Conservation (phyloP, 2,888 invertebrate genomes). For the Augochlorella aurata region DNA sequence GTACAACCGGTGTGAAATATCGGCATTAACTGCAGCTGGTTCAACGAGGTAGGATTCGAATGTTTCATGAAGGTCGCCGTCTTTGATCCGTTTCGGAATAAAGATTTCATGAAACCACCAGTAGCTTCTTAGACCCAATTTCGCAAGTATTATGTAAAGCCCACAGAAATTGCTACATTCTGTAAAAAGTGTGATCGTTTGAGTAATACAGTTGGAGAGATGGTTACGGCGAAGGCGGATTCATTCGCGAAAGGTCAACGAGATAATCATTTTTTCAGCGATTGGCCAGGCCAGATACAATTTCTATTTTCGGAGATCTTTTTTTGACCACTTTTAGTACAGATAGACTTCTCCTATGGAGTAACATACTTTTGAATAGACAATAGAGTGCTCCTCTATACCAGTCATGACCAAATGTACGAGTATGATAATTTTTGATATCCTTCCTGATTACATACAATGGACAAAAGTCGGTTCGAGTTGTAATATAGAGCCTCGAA, state of each 20-base stretch:
- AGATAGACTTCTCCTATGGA: neutral
- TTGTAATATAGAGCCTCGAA: neutral
- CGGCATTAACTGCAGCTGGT: conserved; percentile 17
- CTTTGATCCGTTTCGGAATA: conserved; percentile 32
- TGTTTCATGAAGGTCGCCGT: conserved; percentile 35
- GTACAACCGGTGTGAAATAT: conserved; percentile 29
- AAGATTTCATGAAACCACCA: conserved; percentile 40
- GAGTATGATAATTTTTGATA: conserved; percentile 10
- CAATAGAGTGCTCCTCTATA: neutral
- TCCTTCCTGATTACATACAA: neutral
- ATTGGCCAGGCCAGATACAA: conserved; percentile 13
- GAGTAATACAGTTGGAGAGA: conserved; percentile 16
- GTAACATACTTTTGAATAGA: neutral
- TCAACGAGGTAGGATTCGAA: conserved; percentile 27
- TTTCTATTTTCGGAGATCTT: conserved; percentile 10
- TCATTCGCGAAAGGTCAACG: conserved; percentile 40
- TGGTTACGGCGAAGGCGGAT: conserved; percentile 29
- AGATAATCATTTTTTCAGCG: conserved; percentile 34
- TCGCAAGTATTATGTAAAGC: conserved; percentile 53
- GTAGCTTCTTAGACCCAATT: conserved; percentile 37
- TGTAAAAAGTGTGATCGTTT: conserved; percentile 30
- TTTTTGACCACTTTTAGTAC: neutral
- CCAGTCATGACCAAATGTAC: neutral
- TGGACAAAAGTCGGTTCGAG: neutral
- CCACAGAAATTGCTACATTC: conserved; percentile 2